Conservation (phyloP, 2,113 vertebrate species). For the Turdus rufiventris region DNA sequence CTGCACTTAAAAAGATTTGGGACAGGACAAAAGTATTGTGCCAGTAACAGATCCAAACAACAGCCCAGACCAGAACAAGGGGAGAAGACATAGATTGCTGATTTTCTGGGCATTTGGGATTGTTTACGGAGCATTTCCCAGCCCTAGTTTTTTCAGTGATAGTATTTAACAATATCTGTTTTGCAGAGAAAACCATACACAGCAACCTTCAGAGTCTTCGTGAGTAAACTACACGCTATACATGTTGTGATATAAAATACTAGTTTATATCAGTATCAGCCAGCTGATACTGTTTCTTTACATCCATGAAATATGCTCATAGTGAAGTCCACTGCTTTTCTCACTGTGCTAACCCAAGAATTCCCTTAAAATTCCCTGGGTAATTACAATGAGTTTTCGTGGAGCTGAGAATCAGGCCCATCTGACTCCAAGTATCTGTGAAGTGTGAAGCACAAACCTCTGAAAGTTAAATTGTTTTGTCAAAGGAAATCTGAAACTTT, state of each 20-base stretch:
- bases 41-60: neutral
- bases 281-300: neutral
- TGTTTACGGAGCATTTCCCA: neutral
- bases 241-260: neutral
- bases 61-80: neutral
- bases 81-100: neutral
- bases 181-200: neutral
- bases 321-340: neutral
- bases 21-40: neutral
- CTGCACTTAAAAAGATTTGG: neutral
- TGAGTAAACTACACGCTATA: neutral
- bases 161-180: neutral
- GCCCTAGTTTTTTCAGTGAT: neutral
- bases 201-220: too few relatives aligned
- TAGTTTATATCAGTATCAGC: neutral
- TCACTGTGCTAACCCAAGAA: neutral
- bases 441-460: neutral
- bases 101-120: neutral
- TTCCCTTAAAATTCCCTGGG: neutral
- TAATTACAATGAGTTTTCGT: neutral
- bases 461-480: neutral
- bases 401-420: neutral
- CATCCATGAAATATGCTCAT: rapidly evolving
- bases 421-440: neutral
- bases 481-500: neutral